Evolutionary conservation across 64 coral and sea anemone genomes (phyloP).

Genomic region (Astreopora myriophthalma): DNA sequence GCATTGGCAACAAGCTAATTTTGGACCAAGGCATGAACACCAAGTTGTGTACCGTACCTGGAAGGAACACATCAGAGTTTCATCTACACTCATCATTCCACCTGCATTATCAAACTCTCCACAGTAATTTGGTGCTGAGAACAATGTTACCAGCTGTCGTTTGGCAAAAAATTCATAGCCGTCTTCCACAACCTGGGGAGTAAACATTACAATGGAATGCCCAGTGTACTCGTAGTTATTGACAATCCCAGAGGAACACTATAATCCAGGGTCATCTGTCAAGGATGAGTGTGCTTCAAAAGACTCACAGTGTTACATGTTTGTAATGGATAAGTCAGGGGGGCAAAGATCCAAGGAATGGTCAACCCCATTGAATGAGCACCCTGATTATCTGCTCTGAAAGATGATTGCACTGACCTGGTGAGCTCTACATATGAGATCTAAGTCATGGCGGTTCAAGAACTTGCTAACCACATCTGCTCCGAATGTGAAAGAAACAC

Average conservation of each 20-base stretch:
- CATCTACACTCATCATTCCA: slow-evolving; percentile 99
- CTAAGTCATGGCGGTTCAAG: slow-evolving; percentile 94
- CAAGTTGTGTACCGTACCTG: slow-evolving; percentile 61
- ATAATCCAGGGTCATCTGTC: too few species aligned
- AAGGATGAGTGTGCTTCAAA: not conserved
- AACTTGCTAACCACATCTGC: slow-evolving; percentile 99
- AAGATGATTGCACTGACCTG: slow-evolving; percentile 66
- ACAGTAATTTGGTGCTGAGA: slow-evolving; percentile 98
- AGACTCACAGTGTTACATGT: too few species aligned
- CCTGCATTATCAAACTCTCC: slow-evolving; percentile 98
- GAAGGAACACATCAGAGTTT: slow-evolving; percentile 97
- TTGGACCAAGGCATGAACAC: not conserved
- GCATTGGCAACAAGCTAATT: too few species aligned
- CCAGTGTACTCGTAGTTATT: too few species aligned
- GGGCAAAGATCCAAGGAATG: too few species aligned
- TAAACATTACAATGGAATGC: not conserved
- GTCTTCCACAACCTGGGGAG: slow-evolving; percentile 93
- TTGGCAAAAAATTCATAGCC: slow-evolving; percentile 99
- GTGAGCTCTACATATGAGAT: slow-evolving; percentile 98
- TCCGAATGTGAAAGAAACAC: slow-evolving; percentile 97
- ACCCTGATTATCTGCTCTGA: too few species aligned
- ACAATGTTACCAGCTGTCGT: slow-evolving; percentile 93
- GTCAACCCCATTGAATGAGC: too few species aligned
- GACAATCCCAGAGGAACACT: too few species aligned
- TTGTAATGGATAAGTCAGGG: too few species aligned